Conservation (phyloP, 2,113 vertebrate species). For the Esox niger region DNA sequence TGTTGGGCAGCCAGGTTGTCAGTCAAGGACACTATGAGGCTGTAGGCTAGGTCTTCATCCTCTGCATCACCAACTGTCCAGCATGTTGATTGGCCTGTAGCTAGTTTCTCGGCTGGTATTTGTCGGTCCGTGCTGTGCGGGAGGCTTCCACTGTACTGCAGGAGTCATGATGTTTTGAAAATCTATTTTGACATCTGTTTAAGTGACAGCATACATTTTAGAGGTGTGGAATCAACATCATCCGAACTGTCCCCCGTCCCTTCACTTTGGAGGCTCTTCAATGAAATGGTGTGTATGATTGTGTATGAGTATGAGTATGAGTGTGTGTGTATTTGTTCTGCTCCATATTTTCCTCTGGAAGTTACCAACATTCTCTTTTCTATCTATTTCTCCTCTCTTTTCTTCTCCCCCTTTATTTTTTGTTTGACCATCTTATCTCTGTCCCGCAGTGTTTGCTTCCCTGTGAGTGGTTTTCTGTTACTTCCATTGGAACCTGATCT, state of each 20-base stretch:
- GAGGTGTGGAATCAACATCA: too few species aligned
- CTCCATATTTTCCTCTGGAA: constrained; percentile 46
- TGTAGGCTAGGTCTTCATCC: too few species aligned
- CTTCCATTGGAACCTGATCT: constrained; percentile 24
- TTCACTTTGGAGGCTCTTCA: neutral
- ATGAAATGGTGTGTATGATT: neutral
- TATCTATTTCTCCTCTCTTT: neutral
- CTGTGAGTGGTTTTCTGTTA: constrained; percentile 11
- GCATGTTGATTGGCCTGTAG: neutral
- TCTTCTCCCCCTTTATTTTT: neutral
- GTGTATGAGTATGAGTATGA: neutral
- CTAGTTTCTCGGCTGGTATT: neutral
- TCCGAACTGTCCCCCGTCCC: too few species aligned
- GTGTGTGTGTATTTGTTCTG: constrained; percentile 21
- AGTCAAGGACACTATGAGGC: too few species aligned
- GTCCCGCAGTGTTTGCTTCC: constrained; percentile 10
- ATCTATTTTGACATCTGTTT: too few species aligned
- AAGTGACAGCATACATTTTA: neutral
- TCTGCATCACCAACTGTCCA: too few species aligned
- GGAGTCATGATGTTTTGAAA: too few species aligned
- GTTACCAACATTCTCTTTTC: neutral
- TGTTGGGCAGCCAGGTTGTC: too few species aligned
- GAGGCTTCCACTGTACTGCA: too few species aligned
- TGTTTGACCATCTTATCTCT: neutral
- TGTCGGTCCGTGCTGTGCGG: too few species aligned